Base-by-base conservation (phyloP, 2,888 invertebrate genomes). In the Abrostola triplasia region DNA sequence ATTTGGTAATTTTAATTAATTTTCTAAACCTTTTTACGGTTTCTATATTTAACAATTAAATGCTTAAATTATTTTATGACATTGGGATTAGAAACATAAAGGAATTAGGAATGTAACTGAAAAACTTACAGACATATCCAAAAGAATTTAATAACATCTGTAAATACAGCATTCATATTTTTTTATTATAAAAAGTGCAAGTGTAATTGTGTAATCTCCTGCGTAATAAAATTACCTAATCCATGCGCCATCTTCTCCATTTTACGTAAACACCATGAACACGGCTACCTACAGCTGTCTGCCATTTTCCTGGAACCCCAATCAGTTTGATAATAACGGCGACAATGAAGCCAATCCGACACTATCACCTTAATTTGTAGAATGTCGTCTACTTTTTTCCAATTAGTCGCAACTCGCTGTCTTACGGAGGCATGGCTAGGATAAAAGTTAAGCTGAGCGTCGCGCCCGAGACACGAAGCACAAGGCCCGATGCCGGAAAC, bases 361-460 rank as follows among this genome's bases (percentile, higher is more conserved):
- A 68, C 62, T 68, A 71, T 71, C 64, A 60, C 65, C 57, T 71
- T 73, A 79, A 70, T 76, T 72, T 68, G 67, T 67, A 67, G 62
- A 56, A 59, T 58, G 66, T 65, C 71, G 57, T 73, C 44, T 76
- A 67, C 71, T 68, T 84, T 86, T 88, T 88, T 90, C 86, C 86
- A 88, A 90, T 89, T 88, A 87, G 82, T 76, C 73, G 76, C 61
- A 67, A 86, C 78, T 76, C 75, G 71, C 60, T 67, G 72, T 75
- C 67, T 80, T 73, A 73, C 76, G 48, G 63, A 70, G 67, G 78
- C 69, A 67, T 64, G 74, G 77, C 68, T 77, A 73, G 83, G 84
- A 87, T 87, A 83, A 85, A 84, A 84, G 84, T 85, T 84, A 85
- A 87, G 84, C 84, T 78, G 85, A 82, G 83, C 84, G 82, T 73